A percentile compares a stretch with the other conserved stretches of the same genome.
phyloP scores from a whole-genome alignment of 2,888 invertebrate genomes.

The Zelleria hepariella region DNA sequence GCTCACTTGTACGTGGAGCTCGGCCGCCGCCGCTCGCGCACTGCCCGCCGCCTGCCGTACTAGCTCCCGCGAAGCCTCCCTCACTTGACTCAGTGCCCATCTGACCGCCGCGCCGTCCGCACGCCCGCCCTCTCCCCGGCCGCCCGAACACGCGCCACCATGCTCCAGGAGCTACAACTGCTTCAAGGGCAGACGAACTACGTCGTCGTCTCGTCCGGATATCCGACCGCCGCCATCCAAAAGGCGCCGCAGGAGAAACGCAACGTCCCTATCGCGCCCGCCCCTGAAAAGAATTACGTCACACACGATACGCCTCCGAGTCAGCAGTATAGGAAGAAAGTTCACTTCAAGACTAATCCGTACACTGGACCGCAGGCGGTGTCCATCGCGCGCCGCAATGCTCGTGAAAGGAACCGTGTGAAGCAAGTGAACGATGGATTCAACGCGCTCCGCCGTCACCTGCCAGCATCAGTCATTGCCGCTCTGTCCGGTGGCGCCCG shows the following conservation, averaged over 20 bases:
- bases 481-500: conserved; percentile 76
- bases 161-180: conserved; percentile 70
- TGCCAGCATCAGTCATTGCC: conserved; percentile 85
- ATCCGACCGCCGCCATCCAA: conserved; percentile 56
- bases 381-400: conserved; percentile 92
- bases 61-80: conserved; percentile 44
- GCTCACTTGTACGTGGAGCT: conserved; percentile 65
- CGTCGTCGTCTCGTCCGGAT: conserved; percentile 73
- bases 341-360: conserved; percentile 77
- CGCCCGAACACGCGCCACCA: conserved; percentile 40
- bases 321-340: conserved; percentile 79
- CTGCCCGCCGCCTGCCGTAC: conserved; percentile 26
- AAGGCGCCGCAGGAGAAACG: conserved; percentile 57
- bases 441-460: conserved; percentile 88
- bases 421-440: conserved; percentile 97
- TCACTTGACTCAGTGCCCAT: conserved; percentile 39
- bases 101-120: conserved; percentile 47
- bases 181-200: conserved; percentile 72
- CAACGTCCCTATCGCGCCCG: conserved; percentile 72
- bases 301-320: conserved; percentile 68
- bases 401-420: conserved; percentile 93
- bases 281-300: conserved; percentile 70
- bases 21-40: conserved; percentile 45
- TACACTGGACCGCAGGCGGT: conserved; percentile 81
- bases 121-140: conserved; percentile 30